Base-by-base conservation (phyloP, 1,140 invertebrate genomes). In the Hyphantria cunea region DNA sequence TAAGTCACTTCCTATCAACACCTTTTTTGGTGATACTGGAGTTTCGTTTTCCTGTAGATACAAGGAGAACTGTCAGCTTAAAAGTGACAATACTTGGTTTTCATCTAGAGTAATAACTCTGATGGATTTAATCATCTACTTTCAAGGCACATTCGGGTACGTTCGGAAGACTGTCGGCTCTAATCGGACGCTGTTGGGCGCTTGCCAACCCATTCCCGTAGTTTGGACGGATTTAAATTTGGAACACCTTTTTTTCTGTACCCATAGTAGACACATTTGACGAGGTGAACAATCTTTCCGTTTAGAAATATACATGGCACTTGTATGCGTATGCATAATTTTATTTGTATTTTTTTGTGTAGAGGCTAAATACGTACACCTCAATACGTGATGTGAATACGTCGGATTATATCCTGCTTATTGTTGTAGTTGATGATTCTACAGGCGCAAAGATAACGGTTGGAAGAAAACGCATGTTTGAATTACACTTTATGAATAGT, bases 281-380 rank as follows among this genome's bases (percentile, higher is more conserved):
- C 71, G 82, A 89, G 84, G 86, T 89, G 84, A 89, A 89, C 77
- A 89, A 83, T 86, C 86, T 89, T 79, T 64, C 66, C 66, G 67
- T 71, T 68, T 73, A 70, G 63, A 78, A 74, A 70, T 66, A 58
- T 59, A 61, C 15, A 41, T 9, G 41, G 14, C 14, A 55, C 15
- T 13, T 44, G 10, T n/a, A 44, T 44, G 13, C 7, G 6, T 9
- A 45, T 8, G 8, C 12, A 45, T 13, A 1, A 13, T 13, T 45
- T 13, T 45, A 13, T 13, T 39, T 10, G n/a, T 9, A 2, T 3
- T 3, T 3, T n/a, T 39, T 39, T 39, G 37, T 39, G n/a, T 32
- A 25, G 17, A 33, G 3, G 10, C 25, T 50, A 32, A 42, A 15
- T 9, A 51, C 13, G 37, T 60, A 39, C 76, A 75, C 58, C 58